A percentile compares a stretch with the other conserved stretches of the same genome.
Conservation (phyloP, 1,140 invertebrate species). For the Drosophila ficusphila region DNA sequence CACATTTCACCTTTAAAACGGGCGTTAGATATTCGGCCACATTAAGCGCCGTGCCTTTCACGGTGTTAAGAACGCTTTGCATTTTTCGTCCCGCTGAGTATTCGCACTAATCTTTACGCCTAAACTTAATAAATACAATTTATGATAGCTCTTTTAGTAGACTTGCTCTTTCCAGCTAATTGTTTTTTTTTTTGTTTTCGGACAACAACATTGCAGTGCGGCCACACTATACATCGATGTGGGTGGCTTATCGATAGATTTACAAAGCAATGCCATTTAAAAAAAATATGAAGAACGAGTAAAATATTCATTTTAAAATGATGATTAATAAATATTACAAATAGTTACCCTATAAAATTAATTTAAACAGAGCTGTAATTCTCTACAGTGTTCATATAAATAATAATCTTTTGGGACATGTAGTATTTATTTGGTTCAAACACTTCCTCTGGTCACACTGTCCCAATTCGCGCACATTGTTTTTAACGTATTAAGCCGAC, state of each 20-base stretch:
- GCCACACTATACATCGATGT: conserved; percentile 14
- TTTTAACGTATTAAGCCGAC: conserved; percentile 9
- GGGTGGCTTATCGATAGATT: conserved; percentile 6
- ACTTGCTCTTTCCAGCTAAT: conserved; percentile 36
- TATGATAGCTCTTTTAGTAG: conserved; percentile 21
- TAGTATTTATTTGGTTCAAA: not conserved
- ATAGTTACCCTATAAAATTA: too few relatives aligned
- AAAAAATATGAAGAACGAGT: too few relatives aligned
- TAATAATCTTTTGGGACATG: not conserved
- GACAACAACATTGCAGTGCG: conserved; percentile 11
- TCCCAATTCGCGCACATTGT: conserved; percentile 40
- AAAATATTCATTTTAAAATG: too few relatives aligned
- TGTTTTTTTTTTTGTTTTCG: conserved; percentile 37
- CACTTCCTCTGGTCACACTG: not conserved
- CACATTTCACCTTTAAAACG: conserved; percentile 92
- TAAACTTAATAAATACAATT: conserved; percentile 38
- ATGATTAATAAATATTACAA: too few relatives aligned
- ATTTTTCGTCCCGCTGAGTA: conserved; percentile 86
- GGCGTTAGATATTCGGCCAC: conserved; percentile 98
- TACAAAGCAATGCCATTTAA: not conserved
- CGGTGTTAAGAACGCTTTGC: conserved; percentile 97
- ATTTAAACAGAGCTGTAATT: too few relatives aligned
- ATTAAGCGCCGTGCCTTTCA: conserved; percentile 97
- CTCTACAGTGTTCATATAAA: too few relatives aligned
- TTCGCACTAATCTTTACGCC: conserved; percentile 39